Percentiles rank a stretch among this genome's conserved stretches.
Evolutionary conservation across 2,888 invertebrate genomes (phyloP).

Genomic region (Idaea straminata): DNA sequence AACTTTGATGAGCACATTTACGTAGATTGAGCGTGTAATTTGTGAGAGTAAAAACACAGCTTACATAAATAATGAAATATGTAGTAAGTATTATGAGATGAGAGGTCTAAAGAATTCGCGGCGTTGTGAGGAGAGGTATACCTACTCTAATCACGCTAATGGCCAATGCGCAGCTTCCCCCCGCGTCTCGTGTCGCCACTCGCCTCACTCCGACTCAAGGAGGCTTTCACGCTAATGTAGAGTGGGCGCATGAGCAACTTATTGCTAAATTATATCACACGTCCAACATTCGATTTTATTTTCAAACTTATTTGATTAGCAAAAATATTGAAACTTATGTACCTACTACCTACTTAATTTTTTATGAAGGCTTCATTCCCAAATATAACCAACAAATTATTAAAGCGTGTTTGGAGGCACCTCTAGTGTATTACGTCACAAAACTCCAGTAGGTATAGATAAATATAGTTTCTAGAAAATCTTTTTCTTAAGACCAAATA

Average conservation of each 20-base stretch:
- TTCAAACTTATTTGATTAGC: conserved; percentile 21
- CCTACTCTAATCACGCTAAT: conserved; percentile 79
- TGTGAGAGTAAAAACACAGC: conserved; percentile 71
- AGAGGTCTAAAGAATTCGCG: conserved; percentile 76
- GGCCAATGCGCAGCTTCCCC: conserved; percentile 73
- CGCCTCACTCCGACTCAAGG: conserved; percentile 40
- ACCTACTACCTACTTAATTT: no score
- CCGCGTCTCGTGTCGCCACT: conserved; percentile 21
- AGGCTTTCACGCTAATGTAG: conserved; percentile 73
- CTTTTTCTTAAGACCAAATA: conserved; percentile 3
- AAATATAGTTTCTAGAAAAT: no score
- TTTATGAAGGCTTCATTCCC: no score
- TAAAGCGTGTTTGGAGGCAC: no score
- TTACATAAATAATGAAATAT: conserved; percentile 79
- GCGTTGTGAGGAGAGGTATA: conserved; percentile 44
- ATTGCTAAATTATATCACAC: conserved; percentile 66
- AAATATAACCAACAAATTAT: no score
- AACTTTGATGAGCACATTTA: conserved; percentile 37
- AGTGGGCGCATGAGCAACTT: conserved; percentile 65
- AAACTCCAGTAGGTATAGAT: no score
- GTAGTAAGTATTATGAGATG: conserved; percentile 78
- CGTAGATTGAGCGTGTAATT: conserved; percentile 62
- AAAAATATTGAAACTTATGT: not conserved
- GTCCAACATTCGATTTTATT: conserved; percentile 44
- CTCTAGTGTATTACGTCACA: no score